These are phyloP conservation scores for Euzophera pinguis DNA, from an alignment of 2,888 invertebrate genomes.

Conservation along the genomic window DNA sequence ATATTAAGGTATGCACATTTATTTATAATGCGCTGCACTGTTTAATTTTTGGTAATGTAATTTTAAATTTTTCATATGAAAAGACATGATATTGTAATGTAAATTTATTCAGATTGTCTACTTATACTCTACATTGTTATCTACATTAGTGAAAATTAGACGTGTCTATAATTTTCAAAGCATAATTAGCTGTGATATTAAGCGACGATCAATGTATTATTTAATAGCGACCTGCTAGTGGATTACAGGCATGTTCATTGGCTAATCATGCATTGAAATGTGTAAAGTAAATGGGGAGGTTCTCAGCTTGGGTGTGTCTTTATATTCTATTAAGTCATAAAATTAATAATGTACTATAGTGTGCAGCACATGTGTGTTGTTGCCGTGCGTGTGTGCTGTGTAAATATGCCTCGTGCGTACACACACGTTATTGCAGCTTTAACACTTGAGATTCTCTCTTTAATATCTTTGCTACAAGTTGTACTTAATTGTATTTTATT, in stretches of 20 bases:
- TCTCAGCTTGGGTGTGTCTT: constrained; percentile 78
- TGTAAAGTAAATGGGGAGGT: constrained; percentile 71
- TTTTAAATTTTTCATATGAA: constrained; percentile 78
- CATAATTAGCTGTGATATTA: constrained; percentile 81
- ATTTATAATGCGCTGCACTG: constrained; percentile 81
- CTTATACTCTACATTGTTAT: constrained; percentile 80
- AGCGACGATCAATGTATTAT: constrained; percentile 77
- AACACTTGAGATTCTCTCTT: constrained; percentile 79
- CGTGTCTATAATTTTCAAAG: constrained; percentile 80
- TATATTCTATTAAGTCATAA: constrained; percentile 77
- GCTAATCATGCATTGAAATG: constrained; percentile 80
- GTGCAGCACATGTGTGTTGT: constrained; percentile 75
- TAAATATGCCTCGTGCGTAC: constrained; percentile 79
- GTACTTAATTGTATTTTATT: constrained; percentile 84
- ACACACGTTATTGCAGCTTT: constrained; percentile 78
- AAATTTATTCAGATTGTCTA: constrained; percentile 80
- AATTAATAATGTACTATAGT: constrained; percentile 76
- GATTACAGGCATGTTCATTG: constrained; percentile 76
- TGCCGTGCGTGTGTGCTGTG: constrained; percentile 76
- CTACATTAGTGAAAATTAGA: constrained; percentile 80
- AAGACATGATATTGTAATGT: constrained; percentile 81
- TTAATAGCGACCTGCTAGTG: constrained; percentile 77
- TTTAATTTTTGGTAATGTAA: constrained; percentile 79
- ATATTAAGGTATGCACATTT: constrained; percentile 80
- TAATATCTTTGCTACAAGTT: constrained; percentile 84